A percentile compares a stretch with the other conserved stretches of the same genome.
Evolutionary conservation across 2,888 invertebrate genomes (phyloP).

Genomic region (Hirtodrosophila trivittata): DNA sequence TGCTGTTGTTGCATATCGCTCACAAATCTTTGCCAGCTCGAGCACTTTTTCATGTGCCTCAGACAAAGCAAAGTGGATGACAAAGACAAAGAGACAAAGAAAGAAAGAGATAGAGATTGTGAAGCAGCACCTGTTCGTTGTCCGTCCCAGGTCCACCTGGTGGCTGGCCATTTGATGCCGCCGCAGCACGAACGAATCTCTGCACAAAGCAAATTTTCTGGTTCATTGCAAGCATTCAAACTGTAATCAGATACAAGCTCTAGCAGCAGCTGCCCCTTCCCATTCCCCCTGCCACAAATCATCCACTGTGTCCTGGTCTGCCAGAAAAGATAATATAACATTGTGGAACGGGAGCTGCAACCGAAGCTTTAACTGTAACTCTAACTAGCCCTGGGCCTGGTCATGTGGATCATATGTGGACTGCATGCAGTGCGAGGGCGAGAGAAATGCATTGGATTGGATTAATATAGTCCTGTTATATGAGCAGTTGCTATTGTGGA

Average conservation of each 20-base stretch:
- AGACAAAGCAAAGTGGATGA: constrained; percentile 47
- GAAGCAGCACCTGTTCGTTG: constrained; percentile 63
- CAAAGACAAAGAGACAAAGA: constrained; percentile 32
- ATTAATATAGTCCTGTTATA: too few species aligned
- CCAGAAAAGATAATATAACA: too few species aligned
- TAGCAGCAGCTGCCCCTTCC: constrained; percentile 18
- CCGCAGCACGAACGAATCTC: constrained; percentile 57
- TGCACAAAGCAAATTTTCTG: constrained; percentile 73
- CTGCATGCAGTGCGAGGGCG: too few species aligned
- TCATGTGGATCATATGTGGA: neutral
- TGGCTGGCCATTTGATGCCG: constrained; percentile 34
- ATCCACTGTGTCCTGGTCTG: neutral
- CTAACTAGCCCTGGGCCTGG: neutral
- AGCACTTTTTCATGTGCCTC: constrained; percentile 27
- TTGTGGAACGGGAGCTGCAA: too few species aligned
- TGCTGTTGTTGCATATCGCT: constrained; percentile 1
- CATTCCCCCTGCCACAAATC: neutral
- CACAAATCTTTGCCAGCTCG: constrained; percentile 52
- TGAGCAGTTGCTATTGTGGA: too few species aligned
- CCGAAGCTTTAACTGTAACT: too few species aligned
- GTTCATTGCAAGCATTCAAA: constrained; percentile 78
- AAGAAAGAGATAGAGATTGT: neutral
- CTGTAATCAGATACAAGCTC: constrained; percentile 70
- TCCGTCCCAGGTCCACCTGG: constrained; percentile 30
- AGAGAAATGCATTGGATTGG: too few species aligned